Evolutionary conservation across 64 coral and sea anemone species (phyloP).

Genomic region (Montipora cactus): DNA sequence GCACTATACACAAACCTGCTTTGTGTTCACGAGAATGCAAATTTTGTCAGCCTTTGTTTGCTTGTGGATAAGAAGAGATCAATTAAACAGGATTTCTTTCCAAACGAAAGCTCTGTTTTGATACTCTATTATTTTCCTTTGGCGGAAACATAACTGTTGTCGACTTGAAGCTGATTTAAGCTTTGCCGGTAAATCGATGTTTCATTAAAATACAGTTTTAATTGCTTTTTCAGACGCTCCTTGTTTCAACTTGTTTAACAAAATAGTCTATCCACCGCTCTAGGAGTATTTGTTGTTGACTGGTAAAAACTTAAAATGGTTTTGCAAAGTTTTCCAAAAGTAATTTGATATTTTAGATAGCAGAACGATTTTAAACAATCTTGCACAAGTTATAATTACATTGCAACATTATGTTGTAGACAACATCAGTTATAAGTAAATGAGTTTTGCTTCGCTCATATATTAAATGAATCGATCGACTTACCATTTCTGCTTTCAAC

Average conservation of each 20-base stretch:
- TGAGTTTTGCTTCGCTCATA: background rate
- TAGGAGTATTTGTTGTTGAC: too few species aligned
- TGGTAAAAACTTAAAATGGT: too few species aligned
- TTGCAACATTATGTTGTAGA: background rate
- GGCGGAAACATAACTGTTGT: too few species aligned
- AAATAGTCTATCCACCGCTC: too few species aligned
- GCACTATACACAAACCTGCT: background rate
- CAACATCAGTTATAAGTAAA: background rate
- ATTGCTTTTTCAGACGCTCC: too few species aligned
- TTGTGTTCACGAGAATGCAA: conserved; percentile 19
- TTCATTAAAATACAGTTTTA: background rate
- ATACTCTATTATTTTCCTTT: background rate
- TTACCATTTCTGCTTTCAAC: conserved; percentile 26
- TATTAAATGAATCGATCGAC: background rate
- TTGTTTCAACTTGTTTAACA: too few species aligned
- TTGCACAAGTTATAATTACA: too few species aligned
- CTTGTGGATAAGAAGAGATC: background rate
- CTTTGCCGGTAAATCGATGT: background rate
- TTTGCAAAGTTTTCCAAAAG: background rate
- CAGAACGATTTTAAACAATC: background rate
- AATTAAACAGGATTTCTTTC: background rate
- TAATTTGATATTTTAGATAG: background rate
- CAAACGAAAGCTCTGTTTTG: background rate
- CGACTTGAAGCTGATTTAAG: too few species aligned
- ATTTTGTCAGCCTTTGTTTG: background rate